A percentile compares a stretch with the other conserved stretches of the same genome.
These are phyloP conservation scores for Eucera pruinosa DNA, from an alignment of 2,888 invertebrate genomes.

Conservation along the genomic window DNA sequence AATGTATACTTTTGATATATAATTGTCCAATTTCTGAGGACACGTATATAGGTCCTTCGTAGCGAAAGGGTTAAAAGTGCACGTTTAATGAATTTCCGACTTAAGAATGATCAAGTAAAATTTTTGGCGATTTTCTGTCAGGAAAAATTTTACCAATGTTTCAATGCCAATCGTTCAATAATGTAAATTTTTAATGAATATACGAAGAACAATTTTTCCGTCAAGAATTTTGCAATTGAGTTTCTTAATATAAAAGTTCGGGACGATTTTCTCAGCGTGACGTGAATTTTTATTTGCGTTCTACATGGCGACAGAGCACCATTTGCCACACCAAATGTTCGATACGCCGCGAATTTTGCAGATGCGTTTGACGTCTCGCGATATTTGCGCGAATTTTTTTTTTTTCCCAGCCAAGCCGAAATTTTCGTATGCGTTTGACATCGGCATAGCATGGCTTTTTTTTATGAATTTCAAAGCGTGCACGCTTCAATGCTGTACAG, in stretches of 20 bases:
- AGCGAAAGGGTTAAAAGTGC: no score
- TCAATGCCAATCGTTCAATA: no score
- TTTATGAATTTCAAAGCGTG: constrained; percentile 18
- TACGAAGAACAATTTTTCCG: background rate
- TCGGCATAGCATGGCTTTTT: background rate
- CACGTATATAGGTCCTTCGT: no score
- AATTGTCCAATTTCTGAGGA: no score
- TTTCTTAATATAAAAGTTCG: background rate
- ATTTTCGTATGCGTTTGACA: constrained; percentile 15
- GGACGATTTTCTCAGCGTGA: background rate
- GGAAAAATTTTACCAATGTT: no score
- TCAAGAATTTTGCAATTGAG: background rate
- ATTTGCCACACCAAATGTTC: constrained; percentile 11
- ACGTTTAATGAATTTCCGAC: no score
- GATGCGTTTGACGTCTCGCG: constrained; percentile 3
- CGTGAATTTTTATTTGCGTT: constrained; percentile 1
- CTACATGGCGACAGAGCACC: background rate
- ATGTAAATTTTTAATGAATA: no score
- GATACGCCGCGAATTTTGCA: background rate
- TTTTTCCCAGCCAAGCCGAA: background rate
- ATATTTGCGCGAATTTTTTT: background rate
- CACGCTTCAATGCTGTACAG: background rate
- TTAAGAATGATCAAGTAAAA: no score
- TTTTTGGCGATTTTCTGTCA: no score
- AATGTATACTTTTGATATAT: no score